A percentile compares a stretch with the other conserved stretches of the same genome.
phyloP scores from a whole-genome alignment of 2,113 vertebrate species.

The Gnathonemus longibarbis region DNA sequence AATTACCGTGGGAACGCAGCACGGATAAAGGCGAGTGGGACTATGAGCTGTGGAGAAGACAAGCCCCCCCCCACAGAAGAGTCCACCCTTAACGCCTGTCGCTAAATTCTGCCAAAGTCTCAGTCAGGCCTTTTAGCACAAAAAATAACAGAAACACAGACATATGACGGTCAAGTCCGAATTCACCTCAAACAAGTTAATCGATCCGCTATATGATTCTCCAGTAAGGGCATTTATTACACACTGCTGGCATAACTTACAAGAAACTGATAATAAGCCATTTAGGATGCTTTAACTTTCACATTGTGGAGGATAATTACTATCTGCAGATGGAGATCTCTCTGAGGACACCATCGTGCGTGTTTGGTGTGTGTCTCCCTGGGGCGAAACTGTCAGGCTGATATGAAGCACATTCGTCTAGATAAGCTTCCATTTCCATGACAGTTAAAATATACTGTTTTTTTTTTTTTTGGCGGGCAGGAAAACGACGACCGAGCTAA shows the following conservation, averaged over 20 bases:
- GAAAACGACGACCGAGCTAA: background rate
- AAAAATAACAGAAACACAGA: background rate
- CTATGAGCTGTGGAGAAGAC: background rate
- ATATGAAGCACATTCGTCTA: conserved; percentile 16
- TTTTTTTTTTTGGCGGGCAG: background rate
- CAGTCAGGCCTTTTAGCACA: background rate
- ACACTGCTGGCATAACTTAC: background rate
- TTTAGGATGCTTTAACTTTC: conserved; percentile 15
- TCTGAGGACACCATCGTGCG: background rate
- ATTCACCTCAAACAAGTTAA: background rate
- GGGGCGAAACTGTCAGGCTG: conserved; percentile 10
- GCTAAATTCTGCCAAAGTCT: background rate
- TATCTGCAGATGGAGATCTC: conserved; percentile 3
- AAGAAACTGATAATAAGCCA: background rate
- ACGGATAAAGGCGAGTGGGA: background rate
- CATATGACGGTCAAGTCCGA: background rate
- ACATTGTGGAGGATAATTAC: conserved; percentile 17
- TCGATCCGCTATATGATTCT: background rate
- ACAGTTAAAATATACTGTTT: background rate
- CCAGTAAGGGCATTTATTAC: background rate
- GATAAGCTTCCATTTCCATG: conserved; percentile 14
- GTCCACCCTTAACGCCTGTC: background rate
- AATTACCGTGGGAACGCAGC: conserved; percentile 1
- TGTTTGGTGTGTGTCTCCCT: background rate
- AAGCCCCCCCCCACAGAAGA: background rate